phyloP scores from a whole-genome alignment of 1,140 invertebrate genomes.

The Physella acuta region DNA sequence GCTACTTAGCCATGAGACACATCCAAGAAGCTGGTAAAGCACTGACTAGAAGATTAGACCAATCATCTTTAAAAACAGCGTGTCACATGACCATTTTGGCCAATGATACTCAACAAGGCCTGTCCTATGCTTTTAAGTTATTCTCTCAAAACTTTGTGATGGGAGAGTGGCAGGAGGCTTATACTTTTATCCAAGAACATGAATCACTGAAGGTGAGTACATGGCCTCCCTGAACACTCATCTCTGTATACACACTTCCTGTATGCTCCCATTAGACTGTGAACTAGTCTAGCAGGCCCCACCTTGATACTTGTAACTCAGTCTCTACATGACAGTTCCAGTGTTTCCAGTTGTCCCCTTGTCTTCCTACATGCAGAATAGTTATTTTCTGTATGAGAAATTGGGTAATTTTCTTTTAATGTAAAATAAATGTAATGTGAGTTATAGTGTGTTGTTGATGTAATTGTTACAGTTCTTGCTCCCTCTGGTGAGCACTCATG shows the following conservation, averaged over 20 bases:
- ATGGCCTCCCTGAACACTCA: no score
- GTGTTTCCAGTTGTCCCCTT: no score
- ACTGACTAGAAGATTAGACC: constrained; percentile 44
- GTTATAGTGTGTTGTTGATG: no score
- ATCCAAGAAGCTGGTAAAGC: constrained; percentile 50
- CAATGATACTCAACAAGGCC: constrained; percentile 46
- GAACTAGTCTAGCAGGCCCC: no score
- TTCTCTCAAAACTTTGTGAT: constrained; percentile 41
- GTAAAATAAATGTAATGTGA: no score
- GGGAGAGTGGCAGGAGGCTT: constrained; percentile 63
- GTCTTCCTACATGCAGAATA: no score
- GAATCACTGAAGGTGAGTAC: constrained; percentile 42
- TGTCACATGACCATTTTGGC: constrained; percentile 48
- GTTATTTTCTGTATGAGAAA: no score
- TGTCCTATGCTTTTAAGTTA: constrained; percentile 45
- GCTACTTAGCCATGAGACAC: constrained; percentile 52
- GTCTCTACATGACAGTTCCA: no score
- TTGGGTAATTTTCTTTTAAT: no score
- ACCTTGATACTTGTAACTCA: no score
- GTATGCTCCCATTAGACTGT: no score
- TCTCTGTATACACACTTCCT: no score
- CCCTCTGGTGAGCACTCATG: constrained; percentile 45
- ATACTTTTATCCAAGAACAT: constrained; percentile 41
- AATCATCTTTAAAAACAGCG: constrained; percentile 46
- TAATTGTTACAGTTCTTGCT: constrained; percentile 47